Base-by-base conservation (phyloP, 2,113 vertebrate genomes). In the Dryoscopus gambensis region DNA sequence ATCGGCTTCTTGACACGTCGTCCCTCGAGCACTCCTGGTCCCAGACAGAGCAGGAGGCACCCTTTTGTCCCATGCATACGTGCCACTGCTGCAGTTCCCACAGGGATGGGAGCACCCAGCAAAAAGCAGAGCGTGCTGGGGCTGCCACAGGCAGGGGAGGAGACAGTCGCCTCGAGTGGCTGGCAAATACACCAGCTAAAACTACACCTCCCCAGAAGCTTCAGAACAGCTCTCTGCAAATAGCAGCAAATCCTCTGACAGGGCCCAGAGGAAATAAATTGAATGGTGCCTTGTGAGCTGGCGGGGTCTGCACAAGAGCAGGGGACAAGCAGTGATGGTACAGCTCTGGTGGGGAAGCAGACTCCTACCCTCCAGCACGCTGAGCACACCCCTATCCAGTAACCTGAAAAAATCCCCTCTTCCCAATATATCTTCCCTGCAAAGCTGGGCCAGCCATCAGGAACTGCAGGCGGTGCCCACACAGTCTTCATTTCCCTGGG, bases 1-100 rank as follows among this genome's bases (percentile, higher is more conserved):
- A 82, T 37, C 35, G 79, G 89, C 89, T 97, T 81, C 91, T 93
- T 97, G 97, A 97, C 94, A 85, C 2, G 3, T 52, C 3, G 5
- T 95, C 93, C 84, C 88, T 89, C 0, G 0, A 89, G 49, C 19
- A 9, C 35, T 80, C 50, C 67, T 2, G 3, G 75, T 64, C 13
- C 0, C 75, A 80, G 82, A 20, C 0, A 11, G 70, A 65, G 59
- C 5, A 1, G 37, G 52, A 84, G 68, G 15, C 68, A 67, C 1
- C 1, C 10, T 70, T 67, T 40, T 4, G 1, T 59, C 64, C 76
- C 77, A 70, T 0, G 0, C 3, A 0, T 6, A 4, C 8, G 22
- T 83, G 83, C 31, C 14, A 16, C 71, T 78, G 64, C 87, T 70
- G 78, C 62, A 37, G 49, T 5, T 79, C 70, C 52, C 0, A 0